Percentiles rank a stretch among this genome's conserved stretches.
Conservation (phyloP, 2,888 invertebrate genomes). For the Zygogramma bicolorata region DNA sequence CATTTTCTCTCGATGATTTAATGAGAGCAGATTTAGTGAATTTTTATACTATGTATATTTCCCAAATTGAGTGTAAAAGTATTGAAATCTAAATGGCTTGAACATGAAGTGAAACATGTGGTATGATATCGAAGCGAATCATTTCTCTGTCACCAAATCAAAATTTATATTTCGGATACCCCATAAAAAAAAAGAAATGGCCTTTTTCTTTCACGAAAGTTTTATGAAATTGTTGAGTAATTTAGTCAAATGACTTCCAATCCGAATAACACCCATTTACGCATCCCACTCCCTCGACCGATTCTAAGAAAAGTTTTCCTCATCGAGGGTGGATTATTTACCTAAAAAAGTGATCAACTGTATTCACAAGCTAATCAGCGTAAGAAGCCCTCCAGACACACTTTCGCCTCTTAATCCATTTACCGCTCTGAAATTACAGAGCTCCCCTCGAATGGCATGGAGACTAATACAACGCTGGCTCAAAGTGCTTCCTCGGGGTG, state of each 20-base stretch:
- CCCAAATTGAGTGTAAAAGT: no score
- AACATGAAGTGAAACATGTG: no score
- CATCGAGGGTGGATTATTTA: neutral
- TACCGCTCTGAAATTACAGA: neutral
- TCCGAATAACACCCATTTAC: neutral
- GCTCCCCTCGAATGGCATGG: neutral
- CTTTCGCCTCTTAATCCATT: neutral
- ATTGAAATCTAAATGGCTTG: no score
- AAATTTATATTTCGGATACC: no score
- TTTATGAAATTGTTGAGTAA: neutral
- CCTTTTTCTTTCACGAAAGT: neutral
- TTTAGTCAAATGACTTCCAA: neutral
- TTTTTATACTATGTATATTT: no score
- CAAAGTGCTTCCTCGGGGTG: neutral
- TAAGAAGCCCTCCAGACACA: neutral
- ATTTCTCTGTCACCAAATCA: no score
- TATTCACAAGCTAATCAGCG: constrained; percentile 1
- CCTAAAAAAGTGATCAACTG: neutral
- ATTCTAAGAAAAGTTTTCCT: neutral
- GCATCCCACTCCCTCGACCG: neutral
- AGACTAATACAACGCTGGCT: neutral
- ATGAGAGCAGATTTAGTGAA: no score
- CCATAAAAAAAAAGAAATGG: neutral
- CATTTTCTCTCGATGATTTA: no score
- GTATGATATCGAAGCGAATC: no score